Evolutionary conservation across 2,888 invertebrate genomes (phyloP).

Genomic region (Alloscopus bannaensis): DNA sequence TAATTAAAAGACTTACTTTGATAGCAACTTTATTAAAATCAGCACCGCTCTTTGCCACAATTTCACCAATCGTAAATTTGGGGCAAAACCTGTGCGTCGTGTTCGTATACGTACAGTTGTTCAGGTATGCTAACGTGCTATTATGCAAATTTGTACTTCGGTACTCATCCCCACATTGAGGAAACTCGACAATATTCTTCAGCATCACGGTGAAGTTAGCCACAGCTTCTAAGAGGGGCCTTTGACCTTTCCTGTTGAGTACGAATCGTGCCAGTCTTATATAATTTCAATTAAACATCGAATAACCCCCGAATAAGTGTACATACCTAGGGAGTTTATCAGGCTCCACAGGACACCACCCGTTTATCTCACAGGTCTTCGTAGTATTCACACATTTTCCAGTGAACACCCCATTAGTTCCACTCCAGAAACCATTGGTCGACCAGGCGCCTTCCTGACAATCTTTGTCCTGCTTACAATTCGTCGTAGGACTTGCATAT

Average conservation of each 20-base stretch:
- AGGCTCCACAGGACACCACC: conserved; percentile 77
- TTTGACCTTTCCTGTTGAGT: conserved; percentile 42
- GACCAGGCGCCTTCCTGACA: not conserved
- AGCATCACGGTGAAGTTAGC: conserved; percentile 63
- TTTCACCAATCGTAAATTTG: conserved; percentile 76
- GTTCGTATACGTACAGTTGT: conserved; percentile 48
- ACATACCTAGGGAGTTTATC: conserved; percentile 16
- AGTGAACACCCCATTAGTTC: conserved; percentile 75
- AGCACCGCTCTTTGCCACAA: conserved; percentile 74
- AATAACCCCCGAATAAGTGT: not conserved
- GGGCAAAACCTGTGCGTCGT: conserved; percentile 75
- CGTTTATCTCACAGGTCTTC: conserved; percentile 75
- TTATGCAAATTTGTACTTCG: conserved; percentile 74
- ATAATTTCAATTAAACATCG: not conserved
- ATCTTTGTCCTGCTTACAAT: conserved; percentile 2
- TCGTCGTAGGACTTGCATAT: not conserved
- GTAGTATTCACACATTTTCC: conserved; percentile 75
- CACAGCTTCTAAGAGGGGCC: conserved; percentile 54
- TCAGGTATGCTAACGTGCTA: conserved; percentile 60
- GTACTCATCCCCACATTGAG: conserved; percentile 48
- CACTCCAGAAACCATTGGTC: conserved; percentile 26
- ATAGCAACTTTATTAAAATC: conserved; percentile 74
- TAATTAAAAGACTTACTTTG: conserved; percentile 69
- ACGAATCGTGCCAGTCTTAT: not conserved
- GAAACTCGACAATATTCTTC: conserved; percentile 67